phyloP scores from a whole-genome alignment of 2,888 invertebrate species.

The Stenurella melanura region DNA sequence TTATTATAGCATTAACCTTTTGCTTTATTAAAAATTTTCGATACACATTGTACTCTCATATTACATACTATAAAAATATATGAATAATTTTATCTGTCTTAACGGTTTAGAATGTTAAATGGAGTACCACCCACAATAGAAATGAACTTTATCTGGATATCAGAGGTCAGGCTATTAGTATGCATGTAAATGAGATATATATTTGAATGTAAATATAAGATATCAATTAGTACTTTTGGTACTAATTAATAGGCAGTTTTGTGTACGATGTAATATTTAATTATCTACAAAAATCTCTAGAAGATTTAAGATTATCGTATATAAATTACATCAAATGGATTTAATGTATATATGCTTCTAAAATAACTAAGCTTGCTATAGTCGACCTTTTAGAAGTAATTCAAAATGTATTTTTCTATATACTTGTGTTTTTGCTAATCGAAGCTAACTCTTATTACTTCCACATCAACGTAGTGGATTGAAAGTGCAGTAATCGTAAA shows the following conservation, averaged over 20 bases:
- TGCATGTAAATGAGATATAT: background rate
- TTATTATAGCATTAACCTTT: slow-evolving; percentile 28
- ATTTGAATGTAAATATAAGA: background rate
- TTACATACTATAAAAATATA: background rate
- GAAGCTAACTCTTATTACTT: too few relatives aligned
- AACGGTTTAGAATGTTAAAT: slow-evolving; percentile 21
- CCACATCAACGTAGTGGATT: too few relatives aligned
- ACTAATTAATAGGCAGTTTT: background rate
- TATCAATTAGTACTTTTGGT: background rate
- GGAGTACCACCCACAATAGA: slow-evolving; percentile 10
- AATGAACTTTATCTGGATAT: background rate
- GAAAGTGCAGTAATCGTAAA: too few relatives aligned
- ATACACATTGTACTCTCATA: slow-evolving; percentile 8
- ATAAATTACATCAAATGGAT: too few relatives aligned
- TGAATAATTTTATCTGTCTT: slow-evolving; percentile 15
- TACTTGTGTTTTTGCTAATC: too few relatives aligned
- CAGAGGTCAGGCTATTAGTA: background rate
- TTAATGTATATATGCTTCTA: too few relatives aligned
- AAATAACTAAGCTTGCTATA: too few relatives aligned
- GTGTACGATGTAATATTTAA: too few relatives aligned
- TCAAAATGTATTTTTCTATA: too few relatives aligned
- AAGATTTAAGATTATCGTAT: too few relatives aligned
- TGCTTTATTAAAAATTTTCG: slow-evolving; percentile 11
- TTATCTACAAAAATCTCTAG: too few relatives aligned
- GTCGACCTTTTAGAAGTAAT: too few relatives aligned